Evolutionary conservation across 2,888 invertebrate species (phyloP), one percentile per base, ranked within the genome.

Genomic region (Cheilosia vulpina): DNA sequence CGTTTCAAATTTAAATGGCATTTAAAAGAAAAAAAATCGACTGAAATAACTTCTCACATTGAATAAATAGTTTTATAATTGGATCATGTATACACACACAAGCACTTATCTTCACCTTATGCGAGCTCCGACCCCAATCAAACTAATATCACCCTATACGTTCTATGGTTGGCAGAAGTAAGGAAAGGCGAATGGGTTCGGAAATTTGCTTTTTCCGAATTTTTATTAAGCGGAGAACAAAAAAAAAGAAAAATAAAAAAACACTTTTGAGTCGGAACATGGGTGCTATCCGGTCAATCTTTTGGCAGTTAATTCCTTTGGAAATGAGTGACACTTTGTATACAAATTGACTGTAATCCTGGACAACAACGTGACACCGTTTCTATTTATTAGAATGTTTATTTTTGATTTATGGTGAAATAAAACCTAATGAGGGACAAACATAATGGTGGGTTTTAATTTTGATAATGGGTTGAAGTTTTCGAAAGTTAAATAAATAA

Each of bases 291-390:
- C 47, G 84, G 80, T 75, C 84, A 81, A 71, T 72, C 76, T 81
- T 76, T 81, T 68, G 81, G 80, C 71, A 85, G 85, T 85, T 81
- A 85, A 85, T 85, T 85, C 76, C 62, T 71, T 81, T 77, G 72
- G 72, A 81, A 85, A 72, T 81, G 76, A 81, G 68, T 85, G 81
- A 85, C 81, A 85, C 66, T 85, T 85, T 85, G 63, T 81, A 81
- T 72, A 85, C 85, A 85, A 81, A 85, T 85, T 81, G 76, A 85
- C 76, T 81, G 76, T 85, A 81, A 85, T 85, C 85, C 84, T 53
- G 55, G 52, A 52, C 24, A 71, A 76, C 80, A 80, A 76, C 76
- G 75, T 84, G 80, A 76, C 84, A 75, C 52, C 47, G 65, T 71
- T 66, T 65, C 66, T 75, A 75, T 84, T 80, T 75, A 84, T 84